A percentile compares a stretch with the other conserved stretches of the same genome.
These are phyloP conservation scores for Centropus unirufus DNA, from an alignment of 2,113 vertebrate genomes.

Conservation along the genomic window DNA sequence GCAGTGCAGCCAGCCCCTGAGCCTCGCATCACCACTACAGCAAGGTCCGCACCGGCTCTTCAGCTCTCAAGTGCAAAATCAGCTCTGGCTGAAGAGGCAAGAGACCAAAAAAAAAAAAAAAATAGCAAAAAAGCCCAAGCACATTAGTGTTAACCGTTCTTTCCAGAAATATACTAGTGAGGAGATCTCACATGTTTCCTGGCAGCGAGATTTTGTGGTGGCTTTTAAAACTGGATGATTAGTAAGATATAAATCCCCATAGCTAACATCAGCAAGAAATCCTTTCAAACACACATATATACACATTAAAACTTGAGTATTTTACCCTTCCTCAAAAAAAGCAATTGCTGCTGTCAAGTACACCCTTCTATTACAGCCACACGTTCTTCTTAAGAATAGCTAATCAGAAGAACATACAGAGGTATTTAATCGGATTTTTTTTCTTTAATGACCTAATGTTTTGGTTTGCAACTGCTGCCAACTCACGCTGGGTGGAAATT, in stretches of 20 bases:
- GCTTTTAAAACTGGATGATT: conserved; percentile 6
- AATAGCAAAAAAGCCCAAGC: not conserved
- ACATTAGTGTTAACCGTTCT: conserved; percentile 3
- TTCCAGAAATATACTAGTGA: not conserved
- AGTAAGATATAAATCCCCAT: conserved; percentile 28
- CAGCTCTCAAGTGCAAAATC: not conserved
- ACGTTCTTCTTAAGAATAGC: conserved; percentile 66
- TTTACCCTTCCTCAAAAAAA: conserved; percentile 62
- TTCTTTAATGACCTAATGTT: conserved; percentile 78
- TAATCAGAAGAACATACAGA: conserved; percentile 76
- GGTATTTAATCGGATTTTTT: conserved; percentile 73
- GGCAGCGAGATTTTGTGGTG: not conserved
- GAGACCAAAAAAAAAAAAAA: not conserved
- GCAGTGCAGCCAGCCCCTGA: not conserved
- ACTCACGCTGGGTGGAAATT: conserved; percentile 77
- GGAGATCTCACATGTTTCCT: conserved; percentile 1
- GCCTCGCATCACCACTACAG: not conserved
- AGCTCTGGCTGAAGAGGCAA: not conserved
- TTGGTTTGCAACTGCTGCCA: conserved; percentile 74
- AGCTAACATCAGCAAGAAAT: conserved; percentile 63
- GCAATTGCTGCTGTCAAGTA: conserved; percentile 72
- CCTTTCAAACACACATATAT: conserved; percentile 22
- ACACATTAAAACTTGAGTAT: conserved; percentile 6
- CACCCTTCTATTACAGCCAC: conserved; percentile 75
- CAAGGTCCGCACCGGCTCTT: not conserved